A percentile compares a stretch with the other conserved stretches of the same genome.
These are phyloP conservation scores for Australoheros facetus DNA, from an alignment of 2,797 vertebrate species.

Conservation along the genomic window DNA sequence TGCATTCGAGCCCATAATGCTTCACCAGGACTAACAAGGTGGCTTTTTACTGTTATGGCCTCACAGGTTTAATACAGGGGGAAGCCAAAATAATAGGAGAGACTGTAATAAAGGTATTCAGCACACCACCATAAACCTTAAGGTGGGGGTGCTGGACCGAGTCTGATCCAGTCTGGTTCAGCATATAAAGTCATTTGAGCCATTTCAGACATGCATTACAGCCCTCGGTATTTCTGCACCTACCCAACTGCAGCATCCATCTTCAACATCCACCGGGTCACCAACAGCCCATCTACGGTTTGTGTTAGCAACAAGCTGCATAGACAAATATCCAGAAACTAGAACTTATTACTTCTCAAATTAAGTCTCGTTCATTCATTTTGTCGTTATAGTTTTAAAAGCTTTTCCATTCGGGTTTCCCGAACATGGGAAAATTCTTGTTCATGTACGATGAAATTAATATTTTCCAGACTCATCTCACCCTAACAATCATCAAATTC, in stretches of 20 bases:
- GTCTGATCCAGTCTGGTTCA: no score
- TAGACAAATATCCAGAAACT: neutral
- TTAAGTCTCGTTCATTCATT: neutral
- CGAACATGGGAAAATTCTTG: neutral
- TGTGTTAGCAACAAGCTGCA: no score
- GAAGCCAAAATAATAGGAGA: neutral
- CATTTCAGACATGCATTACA: no score
- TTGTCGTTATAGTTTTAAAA: neutral
- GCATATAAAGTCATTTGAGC: no score
- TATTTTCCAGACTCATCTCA: neutral
- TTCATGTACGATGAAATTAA: neutral
- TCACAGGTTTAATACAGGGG: neutral
- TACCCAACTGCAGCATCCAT: no score
- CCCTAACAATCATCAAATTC: neutral
- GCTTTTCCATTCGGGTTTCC: neutral
- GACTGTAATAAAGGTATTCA: conserved; percentile 1
- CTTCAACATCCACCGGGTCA: no score
- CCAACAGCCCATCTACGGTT: no score
- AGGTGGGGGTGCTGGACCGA: no score
- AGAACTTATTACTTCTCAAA: neutral
- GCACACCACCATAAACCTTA: no score
- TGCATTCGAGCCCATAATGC: neutral
- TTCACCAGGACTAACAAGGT: conserved; percentile 4
- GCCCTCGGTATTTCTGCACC: no score
- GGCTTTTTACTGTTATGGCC: neutral